These are phyloP conservation scores for Drosophila meridiana DNA, from an alignment of 2,888 invertebrate species.

Conservation along the genomic window DNA sequence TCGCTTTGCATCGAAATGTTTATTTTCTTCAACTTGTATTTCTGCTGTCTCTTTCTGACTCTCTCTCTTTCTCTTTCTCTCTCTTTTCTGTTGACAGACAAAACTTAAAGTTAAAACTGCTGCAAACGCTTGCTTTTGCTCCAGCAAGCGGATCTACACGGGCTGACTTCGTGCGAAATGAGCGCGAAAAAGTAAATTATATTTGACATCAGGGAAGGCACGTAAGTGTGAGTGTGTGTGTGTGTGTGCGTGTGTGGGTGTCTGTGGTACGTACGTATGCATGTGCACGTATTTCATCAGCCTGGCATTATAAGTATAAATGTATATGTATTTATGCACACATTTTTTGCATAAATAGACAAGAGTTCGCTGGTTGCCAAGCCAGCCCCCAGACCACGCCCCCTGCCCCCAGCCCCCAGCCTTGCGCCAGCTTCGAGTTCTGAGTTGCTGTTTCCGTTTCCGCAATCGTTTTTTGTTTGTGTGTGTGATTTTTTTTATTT, in stretches of 20 bases:
- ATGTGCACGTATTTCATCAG: conserved; percentile 77
- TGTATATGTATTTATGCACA: conserved; percentile 34
- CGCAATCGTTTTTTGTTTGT: conserved; percentile 33
- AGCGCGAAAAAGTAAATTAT: conserved; percentile 77
- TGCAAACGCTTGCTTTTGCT: conserved; percentile 53
- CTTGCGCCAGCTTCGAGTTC: conserved; percentile 36
- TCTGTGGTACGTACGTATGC: conserved; percentile 30
- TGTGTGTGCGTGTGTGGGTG: conserved; percentile 4
- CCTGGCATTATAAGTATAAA: conserved; percentile 61
- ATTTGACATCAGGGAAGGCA: conserved; percentile 68
- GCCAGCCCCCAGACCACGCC: conserved; percentile 18
- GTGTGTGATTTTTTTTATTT: not conserved
- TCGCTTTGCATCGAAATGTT: conserved; percentile 9
- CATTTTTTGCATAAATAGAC: conserved; percentile 74
- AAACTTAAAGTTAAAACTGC: conserved; percentile 46
- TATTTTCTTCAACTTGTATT: conserved; percentile 5
- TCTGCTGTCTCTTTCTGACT: conserved; percentile 6
- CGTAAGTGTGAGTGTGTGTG: conserved; percentile 19
- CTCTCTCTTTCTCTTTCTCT: conserved; percentile 2
- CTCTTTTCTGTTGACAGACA: conserved; percentile 24
- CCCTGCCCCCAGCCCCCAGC: conserved; percentile 14
- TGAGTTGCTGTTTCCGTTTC: conserved; percentile 72
- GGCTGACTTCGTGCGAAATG: conserved; percentile 57
- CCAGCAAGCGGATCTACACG: conserved; percentile 33
- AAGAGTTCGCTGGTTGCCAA: conserved; percentile 55